Evolutionary conservation across 2,113 vertebrate genomes (phyloP).

Genomic region (Callaeas wilsoni): DNA sequence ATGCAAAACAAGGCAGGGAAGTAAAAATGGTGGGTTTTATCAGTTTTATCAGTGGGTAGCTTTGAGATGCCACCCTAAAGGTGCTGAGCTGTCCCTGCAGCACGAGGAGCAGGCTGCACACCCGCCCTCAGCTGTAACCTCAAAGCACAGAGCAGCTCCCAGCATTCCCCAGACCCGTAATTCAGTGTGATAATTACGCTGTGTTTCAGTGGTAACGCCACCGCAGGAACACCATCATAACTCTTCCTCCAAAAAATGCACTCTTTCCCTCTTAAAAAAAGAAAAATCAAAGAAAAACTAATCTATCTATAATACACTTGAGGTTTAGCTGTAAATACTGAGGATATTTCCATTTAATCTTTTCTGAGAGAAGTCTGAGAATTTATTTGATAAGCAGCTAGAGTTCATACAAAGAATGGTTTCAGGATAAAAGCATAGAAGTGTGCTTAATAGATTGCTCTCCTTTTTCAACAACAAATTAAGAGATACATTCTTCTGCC

Average conservation of each 20-base stretch:
- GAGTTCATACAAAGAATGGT: not conserved
- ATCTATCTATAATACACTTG: not conserved
- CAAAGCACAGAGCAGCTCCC: not conserved
- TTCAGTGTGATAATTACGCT: not conserved
- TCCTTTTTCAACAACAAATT: not conserved
- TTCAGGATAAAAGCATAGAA: not conserved
- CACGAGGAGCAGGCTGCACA: not conserved
- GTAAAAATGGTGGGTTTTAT: not conserved
- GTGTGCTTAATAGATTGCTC: rapidly evolving
- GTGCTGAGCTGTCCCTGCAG: not conserved
- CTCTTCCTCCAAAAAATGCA: not conserved
- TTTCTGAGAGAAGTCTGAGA: not conserved
- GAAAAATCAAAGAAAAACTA: not conserved
- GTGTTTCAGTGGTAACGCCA: not conserved
- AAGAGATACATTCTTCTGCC: not conserved
- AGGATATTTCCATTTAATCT: not conserved
- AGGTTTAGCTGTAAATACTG: not conserved
- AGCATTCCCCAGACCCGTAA: not conserved
- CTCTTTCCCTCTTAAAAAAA: not conserved
- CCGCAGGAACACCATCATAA: not conserved
- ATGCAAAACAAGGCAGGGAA: not conserved
- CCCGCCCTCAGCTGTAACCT: not conserved
- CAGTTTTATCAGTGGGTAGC: not conserved
- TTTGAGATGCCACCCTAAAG: not conserved
- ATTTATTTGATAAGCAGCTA: not conserved